Conservation (phyloP, 2,888 invertebrate species). For the Lypha dubia region DNA sequence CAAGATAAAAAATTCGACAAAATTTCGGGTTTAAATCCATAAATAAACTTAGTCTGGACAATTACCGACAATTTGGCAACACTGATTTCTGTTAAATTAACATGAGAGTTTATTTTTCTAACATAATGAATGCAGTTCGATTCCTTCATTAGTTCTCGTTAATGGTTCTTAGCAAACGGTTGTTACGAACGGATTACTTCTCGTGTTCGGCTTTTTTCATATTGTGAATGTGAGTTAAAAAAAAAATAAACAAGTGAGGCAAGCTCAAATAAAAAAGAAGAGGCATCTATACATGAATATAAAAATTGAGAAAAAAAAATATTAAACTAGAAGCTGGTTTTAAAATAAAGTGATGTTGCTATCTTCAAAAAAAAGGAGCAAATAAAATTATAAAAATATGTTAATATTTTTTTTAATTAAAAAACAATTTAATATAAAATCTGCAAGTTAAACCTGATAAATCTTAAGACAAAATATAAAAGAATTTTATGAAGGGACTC, state of each 20-base stretch:
- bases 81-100: constrained; percentile 1
- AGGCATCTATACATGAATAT: constrained; percentile 17
- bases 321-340: constrained; percentile 4
- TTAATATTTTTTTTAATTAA: neutral
- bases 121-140: constrained; percentile 70
- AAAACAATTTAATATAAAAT: neutral
- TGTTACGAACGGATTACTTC: constrained; percentile 69
- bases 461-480: neutral
- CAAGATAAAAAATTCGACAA: too few species aligned
- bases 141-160: constrained; percentile 77
- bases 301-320: constrained; percentile 8
- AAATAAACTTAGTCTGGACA: too few species aligned
- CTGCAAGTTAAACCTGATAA: neutral
- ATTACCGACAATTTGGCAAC: neutral
- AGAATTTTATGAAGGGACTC: neutral
- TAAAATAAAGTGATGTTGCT: neutral
- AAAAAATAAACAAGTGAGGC: constrained; percentile 10
- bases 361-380: neutral
- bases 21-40: too few species aligned
- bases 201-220: constrained; percentile 7
- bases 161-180: constrained; percentile 77
- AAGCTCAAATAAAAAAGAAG: constrained; percentile 30
- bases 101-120: constrained; percentile 53
- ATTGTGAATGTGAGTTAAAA: constrained; percentile 15
- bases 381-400: neutral